Base-by-base conservation (phyloP, 1,140 invertebrate species). In the Drosophila lacertosa region DNA sequence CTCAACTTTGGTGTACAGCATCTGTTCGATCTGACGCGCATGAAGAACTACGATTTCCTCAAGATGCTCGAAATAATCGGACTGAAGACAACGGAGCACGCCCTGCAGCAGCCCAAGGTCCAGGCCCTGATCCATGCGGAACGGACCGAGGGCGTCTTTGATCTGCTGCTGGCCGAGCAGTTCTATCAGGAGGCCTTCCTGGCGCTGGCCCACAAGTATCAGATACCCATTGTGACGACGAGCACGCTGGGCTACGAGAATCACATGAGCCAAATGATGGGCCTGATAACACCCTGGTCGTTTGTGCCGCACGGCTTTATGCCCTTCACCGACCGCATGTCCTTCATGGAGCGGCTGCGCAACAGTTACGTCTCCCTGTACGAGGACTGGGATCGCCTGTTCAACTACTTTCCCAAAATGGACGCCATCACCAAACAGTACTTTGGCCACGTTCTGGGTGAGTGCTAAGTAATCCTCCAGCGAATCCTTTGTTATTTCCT, bases 141-240 rank as follows among this genome's bases (percentile, higher is more conserved):
- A 20, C 6, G 84, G 0, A 77, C 89, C 3, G 69, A 90, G 0
- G 89, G 84, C 0, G 63, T 77, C 2, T 93, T 91, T 44, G 92
- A 93, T 88, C 50, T 92, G 0, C 58, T 92, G 18, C 81, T 93
- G 22, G 78, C 89, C 1, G 91, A 92, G 48, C 76, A 90, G 35
- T 91, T 92, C 71, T 89, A 86, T 42, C 89, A 91, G 58, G 92
- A 92, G 51, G 78, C 91, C 2, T 80, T 92, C 18, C 59, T 91
- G 5, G 84, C 89, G 3, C 74, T 92, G 48, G 90, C 88, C 1
- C 58, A 91, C 35, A 74, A 89, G 40, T 92, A 92, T 22, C 68
- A 89, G 11, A 78, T 92, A 15, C 91, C 91, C 0, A 45, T 92
- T 37, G 84, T 92, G 4, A 90, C 78, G 2, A 76, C 82, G 0